Conservation (phyloP, 2,888 invertebrate genomes). For the Heliothis peltigera region DNA sequence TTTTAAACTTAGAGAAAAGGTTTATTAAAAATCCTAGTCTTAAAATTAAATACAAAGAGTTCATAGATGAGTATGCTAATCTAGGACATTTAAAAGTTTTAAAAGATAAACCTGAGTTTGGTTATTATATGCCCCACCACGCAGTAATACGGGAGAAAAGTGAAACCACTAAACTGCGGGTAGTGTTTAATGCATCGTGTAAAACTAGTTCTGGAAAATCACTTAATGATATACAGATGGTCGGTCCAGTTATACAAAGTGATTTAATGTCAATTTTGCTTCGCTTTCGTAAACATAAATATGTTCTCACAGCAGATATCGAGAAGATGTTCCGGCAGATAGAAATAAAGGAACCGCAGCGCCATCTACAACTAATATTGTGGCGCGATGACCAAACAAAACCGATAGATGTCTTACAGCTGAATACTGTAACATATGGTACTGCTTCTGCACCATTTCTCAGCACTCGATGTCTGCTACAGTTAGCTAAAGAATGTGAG, state of each 20-base stretch:
- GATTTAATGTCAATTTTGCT: constrained; percentile 48
- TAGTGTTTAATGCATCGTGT: constrained; percentile 28
- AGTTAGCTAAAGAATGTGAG: constrained; percentile 43
- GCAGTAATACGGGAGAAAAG: constrained; percentile 26
- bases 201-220: constrained; percentile 24
- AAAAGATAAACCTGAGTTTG: constrained; percentile 16
- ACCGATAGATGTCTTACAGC: constrained; percentile 19
- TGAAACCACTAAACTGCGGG: constrained; percentile 25
- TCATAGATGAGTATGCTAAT: too few species aligned
- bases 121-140: constrained; percentile 28
- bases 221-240: constrained; percentile 20
- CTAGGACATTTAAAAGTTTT: too few species aligned
- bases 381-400: constrained; percentile 42
- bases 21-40: too few species aligned
- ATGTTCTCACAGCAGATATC: constrained; percentile 37
- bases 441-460: constrained; percentile 19
- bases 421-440: constrained; percentile 1
- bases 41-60: too few species aligned
- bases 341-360: constrained; percentile 21
- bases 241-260: constrained; percentile 44
- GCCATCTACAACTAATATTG: constrained; percentile 48
- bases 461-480: constrained; percentile 45
- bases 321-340: constrained; percentile 46
- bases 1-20: too few species aligned
- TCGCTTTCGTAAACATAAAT: constrained; percentile 40